These are phyloP conservation scores for Nomada hirtipes DNA, from an alignment of 2,888 invertebrate genomes.

Conservation along the genomic window DNA sequence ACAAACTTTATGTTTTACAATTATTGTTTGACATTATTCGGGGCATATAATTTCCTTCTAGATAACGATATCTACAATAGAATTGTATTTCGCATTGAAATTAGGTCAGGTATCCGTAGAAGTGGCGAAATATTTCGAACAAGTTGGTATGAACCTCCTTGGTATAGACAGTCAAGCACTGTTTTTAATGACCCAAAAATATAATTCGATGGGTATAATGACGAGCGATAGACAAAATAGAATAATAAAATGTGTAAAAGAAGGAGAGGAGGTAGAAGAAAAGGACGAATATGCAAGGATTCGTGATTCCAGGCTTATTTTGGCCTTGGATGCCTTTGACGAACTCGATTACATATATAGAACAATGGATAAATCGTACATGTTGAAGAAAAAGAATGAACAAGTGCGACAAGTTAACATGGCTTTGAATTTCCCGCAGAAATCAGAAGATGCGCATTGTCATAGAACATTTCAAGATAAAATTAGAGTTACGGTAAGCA, in stretches of 20 bases:
- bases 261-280: conserved; percentile 80
- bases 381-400: conserved; percentile 73
- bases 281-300: conserved; percentile 79
- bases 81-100: conserved; percentile 84
- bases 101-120: conserved; percentile 85
- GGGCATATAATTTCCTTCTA: conserved; percentile 58
- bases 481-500: conserved; percentile 71
- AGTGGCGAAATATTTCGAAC: conserved; percentile 80
- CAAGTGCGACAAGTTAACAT: conserved; percentile 68
- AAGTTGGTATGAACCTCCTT: conserved; percentile 79
- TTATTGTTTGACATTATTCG: neutral
- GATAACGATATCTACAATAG: conserved; percentile 83
- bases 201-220: conserved; percentile 79
- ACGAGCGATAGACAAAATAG: conserved; percentile 80
- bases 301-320: conserved; percentile 79
- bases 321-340: conserved; percentile 81
- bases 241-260: conserved; percentile 71
- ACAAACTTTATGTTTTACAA: neutral
- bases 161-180: conserved; percentile 82
- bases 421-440: conserved; percentile 63
- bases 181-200: conserved; percentile 78
- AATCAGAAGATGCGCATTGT: conserved; percentile 50
- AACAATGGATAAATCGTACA: conserved; percentile 82
- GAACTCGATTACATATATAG: conserved; percentile 83
- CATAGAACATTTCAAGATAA: conserved; percentile 70